Base-by-base conservation (phyloP, 1,140 invertebrate genomes). In the Rhopalosiphum maidis region DNA sequence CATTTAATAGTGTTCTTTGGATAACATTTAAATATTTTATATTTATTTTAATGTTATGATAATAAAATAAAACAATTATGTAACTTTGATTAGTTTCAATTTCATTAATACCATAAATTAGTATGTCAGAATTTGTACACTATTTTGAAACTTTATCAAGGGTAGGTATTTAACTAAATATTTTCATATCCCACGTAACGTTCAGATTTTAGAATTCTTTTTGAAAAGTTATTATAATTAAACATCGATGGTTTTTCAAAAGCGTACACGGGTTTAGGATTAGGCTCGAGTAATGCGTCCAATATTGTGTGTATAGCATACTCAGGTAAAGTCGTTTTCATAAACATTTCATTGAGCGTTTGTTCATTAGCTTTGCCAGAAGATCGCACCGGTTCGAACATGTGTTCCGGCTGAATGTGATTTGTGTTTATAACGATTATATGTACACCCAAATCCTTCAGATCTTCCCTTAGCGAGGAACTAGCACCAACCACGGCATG, bases 401-500 rank as follows among this genome's bases (percentile, higher is more conserved):
- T 48, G 11, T 55, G 30, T 37, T 93, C 91, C 1, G 91, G 91
- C 77, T 18, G 35, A 25, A 93, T 93, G 51, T 85, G 8, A 41
- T 86, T 30, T 22, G 91, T 93, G 82, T 93, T 86, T 23, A 93
- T 37, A 1, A 93, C 43, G 7, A 93, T 86, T 15, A 93, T 23
- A 35, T 85, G 82, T 8, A 93, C 91, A 3, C 91, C 77, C 82
- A 86, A 41, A 4, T 86, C 82, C 35, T 93, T 93, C 1, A 93
- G 15, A 37, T 93, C 91, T 22, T 86, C 68, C 22, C 48, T 83
- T 11, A 93, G 43, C 6, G 91, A 93, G 1, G 43, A 25, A 22
- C 91, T 93, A 18, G 91, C 91, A 25, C 91, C 91, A 25, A 93
- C 91, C 46, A 93, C 91, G 23, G 91, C 91, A 51, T 93, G 48